Evolutionary conservation across 2,888 invertebrate species (phyloP).

Genomic region (Dorcus parallelipipedus): DNA sequence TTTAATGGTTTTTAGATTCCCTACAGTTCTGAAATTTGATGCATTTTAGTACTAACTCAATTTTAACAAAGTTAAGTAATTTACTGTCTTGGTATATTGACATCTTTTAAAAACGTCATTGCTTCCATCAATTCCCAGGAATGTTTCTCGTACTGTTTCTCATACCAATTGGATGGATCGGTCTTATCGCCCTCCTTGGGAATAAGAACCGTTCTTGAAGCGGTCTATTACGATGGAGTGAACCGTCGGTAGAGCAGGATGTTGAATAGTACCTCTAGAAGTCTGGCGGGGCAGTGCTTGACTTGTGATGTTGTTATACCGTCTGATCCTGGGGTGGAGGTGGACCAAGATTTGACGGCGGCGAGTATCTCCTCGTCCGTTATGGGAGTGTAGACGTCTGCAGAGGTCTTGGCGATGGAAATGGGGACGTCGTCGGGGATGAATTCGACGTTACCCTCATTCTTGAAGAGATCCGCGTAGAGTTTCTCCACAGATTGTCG

Average conservation of each 20-base stretch:
- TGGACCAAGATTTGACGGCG: conserved; percentile 10
- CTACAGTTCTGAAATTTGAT: no score
- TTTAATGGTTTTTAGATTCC: no score
- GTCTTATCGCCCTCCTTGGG: conserved; percentile 23
- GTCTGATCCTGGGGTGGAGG: conserved; percentile 20
- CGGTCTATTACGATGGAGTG: not conserved
- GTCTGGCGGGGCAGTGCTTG: not conserved
- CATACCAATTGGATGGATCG: conserved; percentile 29
- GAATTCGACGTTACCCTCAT: no score
- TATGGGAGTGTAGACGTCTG: not conserved
- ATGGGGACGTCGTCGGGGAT: not conserved
- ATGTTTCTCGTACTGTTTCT: no score
- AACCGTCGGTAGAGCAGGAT: conserved; percentile 2
- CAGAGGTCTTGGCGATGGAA: not conserved
- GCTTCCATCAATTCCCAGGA: no score
- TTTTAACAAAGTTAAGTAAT: no score
- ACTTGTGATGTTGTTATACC: conserved; percentile 13
- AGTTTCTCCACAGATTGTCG: no score
- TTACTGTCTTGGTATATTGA: no score
- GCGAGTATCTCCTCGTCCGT: conserved; percentile 14
- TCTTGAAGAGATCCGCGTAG: no score
- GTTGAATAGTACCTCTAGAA: conserved; percentile 16
- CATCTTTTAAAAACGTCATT: no score
- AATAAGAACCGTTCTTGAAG: conserved; percentile 18
- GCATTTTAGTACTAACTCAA: no score